Evolutionary conservation across 2,113 vertebrate species (phyloP), one percentile per base, ranked within the genome.

Genomic region (Burhinus bistriatus): DNA sequence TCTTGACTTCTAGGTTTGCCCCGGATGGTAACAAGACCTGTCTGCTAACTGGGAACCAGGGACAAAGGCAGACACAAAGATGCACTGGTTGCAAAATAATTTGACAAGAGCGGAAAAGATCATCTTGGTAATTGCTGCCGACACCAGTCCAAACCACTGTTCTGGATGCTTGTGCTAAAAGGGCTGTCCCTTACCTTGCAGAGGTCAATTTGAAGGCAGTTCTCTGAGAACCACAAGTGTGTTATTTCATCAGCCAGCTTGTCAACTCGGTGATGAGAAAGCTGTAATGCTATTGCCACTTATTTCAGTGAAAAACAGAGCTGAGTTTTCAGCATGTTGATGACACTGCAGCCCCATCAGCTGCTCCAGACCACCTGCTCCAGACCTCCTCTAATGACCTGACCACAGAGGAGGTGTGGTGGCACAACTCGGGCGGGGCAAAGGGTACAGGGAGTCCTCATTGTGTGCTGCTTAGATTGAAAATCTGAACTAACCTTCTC

Each of bases 371-470:
- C 8, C 16, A 40, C 17, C 16, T 25, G 45, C 40, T 29, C 18
- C 21, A 78, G 23, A 30, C 8, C 16, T 90, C 6, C 36, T 61
- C 40, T 77, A 32, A 61, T 1, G n/a, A 69, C 34, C 25, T 32
- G 9, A 15, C 5, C 1, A 1, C 1, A 3, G 22, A 61, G 49
- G 9, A 65, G 44, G 49, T 51, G 22, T 0, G 1, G 22, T 22
- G 71, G n/a, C 32, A 59, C 5, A 40, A 6, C 12, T 12, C 7
- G 20, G 26, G 6, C 20, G n/a, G 26, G 18, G 11, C 21, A 17
- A 45, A 55, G 38, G 34, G 30, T 9, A 47, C 51, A n/a, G 36
- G 4, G 8, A 59, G 8, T 0, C 3, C 36, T 71, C n/a, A 26
- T 44, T 2, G 1, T 42, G 5, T 7, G 14, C 29, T 77, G 68